Base-by-base conservation (phyloP, 2,797 vertebrate genomes). In the Pangasius larnaudii region DNA sequence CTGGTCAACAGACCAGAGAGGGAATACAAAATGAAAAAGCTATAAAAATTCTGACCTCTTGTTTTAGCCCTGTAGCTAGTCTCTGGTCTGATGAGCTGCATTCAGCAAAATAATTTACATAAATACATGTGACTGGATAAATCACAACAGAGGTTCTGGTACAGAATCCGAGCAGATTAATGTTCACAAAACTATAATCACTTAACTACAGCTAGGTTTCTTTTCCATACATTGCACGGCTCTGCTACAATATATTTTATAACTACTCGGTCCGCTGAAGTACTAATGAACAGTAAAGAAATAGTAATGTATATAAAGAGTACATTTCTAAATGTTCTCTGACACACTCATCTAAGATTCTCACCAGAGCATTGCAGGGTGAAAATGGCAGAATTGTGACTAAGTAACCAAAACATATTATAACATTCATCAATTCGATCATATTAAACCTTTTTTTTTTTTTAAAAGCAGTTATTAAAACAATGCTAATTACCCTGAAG, bases 401-500 rank as follows among this genome's bases (percentile, higher is more conserved):
- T 59, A 51, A 67, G 27, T 2, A 67, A 89, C 18, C 19, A 65
- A 42, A 77, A 42, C 75, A 72, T 36, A 56, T 51, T 18, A 80
- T 56, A 14, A 42, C 22, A 72, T 36, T 79, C 24, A 58, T 42
- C 74, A 72, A 51, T 19, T 51, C 24, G 51, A 72, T 72, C 63
- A 58, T 27, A 72, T 80, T 80, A 79, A 75, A 51, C 19, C 1
- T 22, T 85, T 72, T 49, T n/a, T 49, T 51, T 56, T 56, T 18
- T 56, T 5, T 39, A 5, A 85, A 86, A 86, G 56, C 46, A 58
- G 30, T 71, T 3, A 42, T 59, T 69, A 78, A 84, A 78, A 69
- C 85, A 83, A 11, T 67, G 59, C 49, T 74, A 80, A 88, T 78
- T 80, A 51, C 69, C 36, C 39, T 84, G 58, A 53, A 86, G 69